Percentiles rank a stretch among this genome's conserved stretches.
Conservation (phyloP, 2,888 invertebrate genomes). For the Oxytorus armatus region DNA sequence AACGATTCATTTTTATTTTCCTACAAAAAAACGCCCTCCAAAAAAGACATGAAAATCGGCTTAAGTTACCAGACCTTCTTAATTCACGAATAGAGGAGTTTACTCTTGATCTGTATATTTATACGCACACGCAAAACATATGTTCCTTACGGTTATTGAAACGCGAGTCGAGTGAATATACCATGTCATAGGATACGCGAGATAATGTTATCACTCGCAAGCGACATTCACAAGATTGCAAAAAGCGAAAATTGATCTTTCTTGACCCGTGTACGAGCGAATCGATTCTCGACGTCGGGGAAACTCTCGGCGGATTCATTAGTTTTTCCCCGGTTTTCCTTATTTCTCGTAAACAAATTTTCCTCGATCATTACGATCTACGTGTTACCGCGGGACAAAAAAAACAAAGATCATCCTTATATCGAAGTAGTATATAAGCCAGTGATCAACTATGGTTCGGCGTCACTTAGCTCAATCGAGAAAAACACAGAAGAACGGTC, state of each 20-base stretch:
- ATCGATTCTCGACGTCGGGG: not conserved
- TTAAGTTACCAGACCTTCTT: too few relatives aligned
- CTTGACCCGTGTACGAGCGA: conserved; percentile 4
- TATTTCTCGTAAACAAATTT: not conserved
- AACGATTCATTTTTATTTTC: too few relatives aligned
- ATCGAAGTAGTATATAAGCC: conserved; percentile 38
- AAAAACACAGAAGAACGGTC: not conserved
- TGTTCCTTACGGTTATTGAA: too few relatives aligned
- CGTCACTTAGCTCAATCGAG: conserved; percentile 34
- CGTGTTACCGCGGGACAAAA: not conserved
- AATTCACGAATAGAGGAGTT: too few relatives aligned
- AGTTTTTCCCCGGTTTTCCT: not conserved
- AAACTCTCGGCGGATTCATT: not conserved
- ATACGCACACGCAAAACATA: too few relatives aligned
- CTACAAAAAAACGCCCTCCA: too few relatives aligned
- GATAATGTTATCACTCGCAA: conserved; percentile 5
- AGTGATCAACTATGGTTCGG: not conserved
- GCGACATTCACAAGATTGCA: not conserved
- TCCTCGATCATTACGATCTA: not conserved
- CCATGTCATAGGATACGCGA: not conserved
- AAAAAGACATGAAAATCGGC: too few relatives aligned
- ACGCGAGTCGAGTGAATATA: not conserved
- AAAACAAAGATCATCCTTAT: conserved; percentile 19
- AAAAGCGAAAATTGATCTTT: conserved; percentile 14
- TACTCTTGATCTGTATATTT: too few relatives aligned